Conservation (phyloP, 2,888 invertebrate species). For the Caenorhabditis japonica region DNA sequence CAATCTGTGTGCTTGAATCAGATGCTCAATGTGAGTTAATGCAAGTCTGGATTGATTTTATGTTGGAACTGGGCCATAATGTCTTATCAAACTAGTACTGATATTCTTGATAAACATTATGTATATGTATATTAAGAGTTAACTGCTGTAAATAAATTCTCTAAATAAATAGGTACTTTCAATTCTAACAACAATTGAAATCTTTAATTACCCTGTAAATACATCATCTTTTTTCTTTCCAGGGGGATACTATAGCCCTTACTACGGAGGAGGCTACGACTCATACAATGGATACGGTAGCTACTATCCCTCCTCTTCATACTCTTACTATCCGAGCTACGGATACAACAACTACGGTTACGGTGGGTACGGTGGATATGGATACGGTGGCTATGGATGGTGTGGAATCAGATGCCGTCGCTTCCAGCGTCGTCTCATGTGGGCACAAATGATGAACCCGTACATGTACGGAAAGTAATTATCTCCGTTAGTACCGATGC, state of each 20-base stretch:
- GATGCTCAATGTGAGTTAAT: slow-evolving; percentile 42
- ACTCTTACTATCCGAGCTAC: slow-evolving; percentile 32
- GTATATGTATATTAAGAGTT: no score
- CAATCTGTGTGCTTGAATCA: slow-evolving; percentile 11
- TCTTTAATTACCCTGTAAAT: neutral
- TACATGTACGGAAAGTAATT: slow-evolving; percentile 32
- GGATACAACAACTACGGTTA: slow-evolving; percentile 30
- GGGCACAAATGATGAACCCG: slow-evolving; percentile 36
- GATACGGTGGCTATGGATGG: slow-evolving; percentile 14
- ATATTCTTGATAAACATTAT: no score
- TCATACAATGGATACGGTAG: slow-evolving; percentile 10
- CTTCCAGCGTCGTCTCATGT: slow-evolving; percentile 40
- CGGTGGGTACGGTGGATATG: slow-evolving; percentile 20
- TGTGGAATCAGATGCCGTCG: slow-evolving; percentile 41
- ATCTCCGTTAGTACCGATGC: neutral
- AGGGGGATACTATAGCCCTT: slow-evolving; percentile 35
- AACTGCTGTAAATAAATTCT: no score
- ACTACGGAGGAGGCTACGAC: slow-evolving; percentile 25
- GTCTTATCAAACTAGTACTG: no score
- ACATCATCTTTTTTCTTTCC: neutral
- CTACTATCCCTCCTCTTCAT: slow-evolving; percentile 21
- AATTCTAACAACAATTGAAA: neutral
- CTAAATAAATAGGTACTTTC: no score
- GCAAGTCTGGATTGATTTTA: no score
- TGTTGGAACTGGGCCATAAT: no score